Percentiles rank a stretch among this genome's conserved stretches.
Conservation (phyloP, 1,140 invertebrate species). For the Sogatella furcifera region DNA sequence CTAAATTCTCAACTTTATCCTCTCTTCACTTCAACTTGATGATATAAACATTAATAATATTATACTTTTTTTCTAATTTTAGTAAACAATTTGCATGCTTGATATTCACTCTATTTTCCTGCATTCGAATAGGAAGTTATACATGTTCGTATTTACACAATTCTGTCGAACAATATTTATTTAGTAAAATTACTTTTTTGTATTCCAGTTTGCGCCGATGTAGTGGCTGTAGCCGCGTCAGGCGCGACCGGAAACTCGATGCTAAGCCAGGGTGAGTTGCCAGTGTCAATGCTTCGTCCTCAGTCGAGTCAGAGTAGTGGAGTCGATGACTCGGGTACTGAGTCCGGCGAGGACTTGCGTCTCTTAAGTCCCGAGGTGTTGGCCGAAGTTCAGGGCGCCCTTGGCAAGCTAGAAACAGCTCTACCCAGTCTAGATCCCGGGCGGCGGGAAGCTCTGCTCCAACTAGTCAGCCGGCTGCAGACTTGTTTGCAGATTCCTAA, state of each 20-base stretch:
- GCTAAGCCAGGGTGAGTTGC: constrained; percentile 39
- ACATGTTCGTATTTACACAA: too few species aligned
- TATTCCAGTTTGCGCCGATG: constrained; percentile 43
- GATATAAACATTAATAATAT: too few species aligned
- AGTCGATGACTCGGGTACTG: constrained; percentile 51
- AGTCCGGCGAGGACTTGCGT: constrained; percentile 47
- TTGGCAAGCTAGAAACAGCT: constrained; percentile 58
- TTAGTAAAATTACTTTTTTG: not conserved
- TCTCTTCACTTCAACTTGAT: too few species aligned
- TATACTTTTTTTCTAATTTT: too few species aligned
- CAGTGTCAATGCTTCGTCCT: constrained; percentile 25
- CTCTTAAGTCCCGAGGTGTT: constrained; percentile 38
- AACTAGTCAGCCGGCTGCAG: constrained; percentile 62
- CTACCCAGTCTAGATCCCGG: constrained; percentile 41
- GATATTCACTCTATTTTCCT: too few species aligned
- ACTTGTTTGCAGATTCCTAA: constrained; percentile 45
- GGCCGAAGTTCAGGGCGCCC: constrained; percentile 64
- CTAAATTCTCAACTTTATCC: too few species aligned
- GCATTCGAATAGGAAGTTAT: too few species aligned
- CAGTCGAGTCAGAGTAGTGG: constrained; percentile 22
- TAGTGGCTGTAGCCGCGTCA: constrained; percentile 39
- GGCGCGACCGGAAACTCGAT: not conserved
- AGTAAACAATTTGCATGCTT: too few species aligned
- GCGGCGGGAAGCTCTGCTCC: constrained; percentile 51
- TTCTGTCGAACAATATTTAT: too few species aligned